Evolutionary conservation across 1,140 invertebrate species (phyloP).

Genomic region (Pteromalus puparum): DNA sequence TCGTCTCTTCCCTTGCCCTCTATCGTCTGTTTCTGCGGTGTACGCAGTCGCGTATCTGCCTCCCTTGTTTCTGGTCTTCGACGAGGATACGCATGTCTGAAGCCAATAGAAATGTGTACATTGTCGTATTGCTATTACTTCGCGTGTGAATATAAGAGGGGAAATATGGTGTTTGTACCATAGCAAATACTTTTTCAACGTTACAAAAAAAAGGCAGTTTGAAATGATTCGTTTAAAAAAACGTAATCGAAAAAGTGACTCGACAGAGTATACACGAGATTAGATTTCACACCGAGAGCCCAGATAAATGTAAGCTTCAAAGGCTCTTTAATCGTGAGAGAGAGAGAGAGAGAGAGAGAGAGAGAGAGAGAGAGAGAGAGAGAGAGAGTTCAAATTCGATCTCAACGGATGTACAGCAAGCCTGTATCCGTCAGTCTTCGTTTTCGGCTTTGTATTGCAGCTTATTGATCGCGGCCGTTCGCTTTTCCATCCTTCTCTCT

Average conservation of each 20-base stretch:
- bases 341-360: no score
- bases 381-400: constrained; percentile 4
- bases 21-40: not conserved
- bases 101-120: no score
- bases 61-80: no score
- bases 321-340: not conserved
- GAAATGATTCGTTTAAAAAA: not conserved
- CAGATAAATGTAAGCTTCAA: not conserved
- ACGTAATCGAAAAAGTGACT: constrained; percentile 1
- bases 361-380: no score
- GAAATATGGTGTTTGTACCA: no score
- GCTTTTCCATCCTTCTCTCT: not conserved
- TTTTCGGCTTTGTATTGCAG: not conserved
- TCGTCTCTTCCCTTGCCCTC: not conserved
- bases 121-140: no score
- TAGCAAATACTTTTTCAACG: no score
- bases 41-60: not conserved
- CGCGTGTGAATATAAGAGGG: no score
- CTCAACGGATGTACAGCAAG: not conserved
- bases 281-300: not conserved
- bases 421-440: not conserved
- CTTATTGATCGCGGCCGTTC: constrained; percentile 11
- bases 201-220: not conserved
- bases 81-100: no score
- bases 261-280: not conserved